Conservation (phyloP, 1,140 invertebrate species). For the Belonocnema kinseyi region DNA sequence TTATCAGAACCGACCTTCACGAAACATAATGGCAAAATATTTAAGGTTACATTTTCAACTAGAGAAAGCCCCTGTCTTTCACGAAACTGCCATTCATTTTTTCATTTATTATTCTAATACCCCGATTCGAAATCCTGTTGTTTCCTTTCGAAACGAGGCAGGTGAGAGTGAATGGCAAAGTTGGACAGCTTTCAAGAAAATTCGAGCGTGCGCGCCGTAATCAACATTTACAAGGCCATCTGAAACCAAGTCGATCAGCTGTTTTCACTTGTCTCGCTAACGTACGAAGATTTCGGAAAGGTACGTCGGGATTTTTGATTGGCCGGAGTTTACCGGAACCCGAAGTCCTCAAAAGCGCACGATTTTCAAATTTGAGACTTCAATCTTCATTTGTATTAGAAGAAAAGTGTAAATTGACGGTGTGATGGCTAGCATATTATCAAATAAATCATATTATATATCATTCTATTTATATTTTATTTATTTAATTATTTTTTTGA, state of each 20-base stretch:
- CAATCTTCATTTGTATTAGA: too few species aligned
- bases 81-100: not conserved
- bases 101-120: not conserved
- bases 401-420: too few species aligned
- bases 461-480: too few species aligned
- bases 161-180: not conserved
- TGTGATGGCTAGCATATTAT: too few species aligned
- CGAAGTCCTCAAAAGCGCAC: too few species aligned
- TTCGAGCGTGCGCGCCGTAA: constrained; percentile 13
- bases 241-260: constrained; percentile 8
- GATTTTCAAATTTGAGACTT: too few species aligned
- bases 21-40: not conserved
- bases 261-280: too few species aligned
- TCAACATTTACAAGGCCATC: constrained; percentile 15
- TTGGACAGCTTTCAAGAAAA: not conserved
- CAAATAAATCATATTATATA: too few species aligned
- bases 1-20: not conserved
- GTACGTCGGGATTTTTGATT: too few species aligned
- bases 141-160: constrained; percentile 1
- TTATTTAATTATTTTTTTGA: too few species aligned
- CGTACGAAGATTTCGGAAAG: too few species aligned
- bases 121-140: not conserved
- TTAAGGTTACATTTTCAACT: not conserved
- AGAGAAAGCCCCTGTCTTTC: not conserved
- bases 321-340: too few species aligned